These are phyloP conservation scores for Eilema depressum DNA, from an alignment of 2,888 invertebrate genomes.

Conservation along the genomic window DNA sequence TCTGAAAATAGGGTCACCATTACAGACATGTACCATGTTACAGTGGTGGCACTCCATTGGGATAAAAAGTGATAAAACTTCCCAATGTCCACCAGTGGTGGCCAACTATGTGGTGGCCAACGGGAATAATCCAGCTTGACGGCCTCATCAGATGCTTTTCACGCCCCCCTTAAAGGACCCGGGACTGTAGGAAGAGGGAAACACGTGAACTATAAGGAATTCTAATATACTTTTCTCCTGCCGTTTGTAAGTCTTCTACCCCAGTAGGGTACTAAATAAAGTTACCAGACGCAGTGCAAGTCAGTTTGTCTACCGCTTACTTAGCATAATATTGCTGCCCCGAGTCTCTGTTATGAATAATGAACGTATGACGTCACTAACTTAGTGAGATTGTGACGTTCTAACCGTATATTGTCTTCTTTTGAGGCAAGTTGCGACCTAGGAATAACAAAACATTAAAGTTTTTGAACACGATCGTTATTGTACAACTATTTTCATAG, in stretches of 20 bases:
- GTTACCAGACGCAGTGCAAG: neutral
- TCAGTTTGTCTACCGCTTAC: conserved; percentile 6
- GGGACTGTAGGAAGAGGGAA: too few species aligned
- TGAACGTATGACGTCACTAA: conserved; percentile 9
- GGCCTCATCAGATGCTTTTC: too few species aligned
- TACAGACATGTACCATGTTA: too few species aligned
- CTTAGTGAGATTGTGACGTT: neutral
- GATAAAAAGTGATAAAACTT: too few species aligned
- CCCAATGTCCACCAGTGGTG: too few species aligned
- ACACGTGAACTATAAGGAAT: too few species aligned
- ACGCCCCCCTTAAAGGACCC: too few species aligned
- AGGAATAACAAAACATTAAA: neutral
- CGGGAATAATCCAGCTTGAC: too few species aligned
- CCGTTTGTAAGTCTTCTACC: neutral
- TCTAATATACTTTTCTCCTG: neutral
- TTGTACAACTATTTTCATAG: too few species aligned
- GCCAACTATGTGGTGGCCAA: too few species aligned
- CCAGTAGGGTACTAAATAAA: neutral
- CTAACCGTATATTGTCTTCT: neutral
- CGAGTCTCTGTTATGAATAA: conserved; percentile 3
- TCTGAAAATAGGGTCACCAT: too few species aligned
- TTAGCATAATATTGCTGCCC: neutral
- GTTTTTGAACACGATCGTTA: neutral
- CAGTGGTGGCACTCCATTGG: too few species aligned
- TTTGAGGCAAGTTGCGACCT: neutral